These are phyloP conservation scores for Passer montanus DNA, from an alignment of 2,113 vertebrate species.

Conservation along the genomic window DNA sequence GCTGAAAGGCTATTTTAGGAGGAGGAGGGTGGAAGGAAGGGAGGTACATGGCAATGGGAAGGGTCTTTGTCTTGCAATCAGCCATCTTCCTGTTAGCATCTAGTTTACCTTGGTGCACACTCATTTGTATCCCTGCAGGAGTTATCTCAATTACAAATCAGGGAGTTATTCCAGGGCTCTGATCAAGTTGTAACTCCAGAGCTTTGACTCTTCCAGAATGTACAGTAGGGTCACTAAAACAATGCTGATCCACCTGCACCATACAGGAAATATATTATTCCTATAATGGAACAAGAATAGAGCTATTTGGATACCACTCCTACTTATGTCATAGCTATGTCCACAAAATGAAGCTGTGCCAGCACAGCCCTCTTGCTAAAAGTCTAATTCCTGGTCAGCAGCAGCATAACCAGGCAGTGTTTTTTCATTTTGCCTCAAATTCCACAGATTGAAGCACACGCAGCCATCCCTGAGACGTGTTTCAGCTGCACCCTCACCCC, in stretches of 20 bases:
- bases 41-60: slow-evolving; percentile 33
- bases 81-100: slow-evolving; percentile 53
- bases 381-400: not conserved
- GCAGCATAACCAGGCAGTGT: not conserved
- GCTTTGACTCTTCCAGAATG: not conserved
- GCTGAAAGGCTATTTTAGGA: slow-evolving; percentile 30
- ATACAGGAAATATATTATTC: not conserved
- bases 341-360: not conserved
- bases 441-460: not conserved
- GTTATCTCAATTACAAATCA: not conserved
- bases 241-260: not conserved
- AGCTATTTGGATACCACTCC: not conserved
- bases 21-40: slow-evolving; percentile 60
- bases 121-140: not conserved
- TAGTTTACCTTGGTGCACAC: not conserved
- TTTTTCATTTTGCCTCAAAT: not conserved
- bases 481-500: not conserved
- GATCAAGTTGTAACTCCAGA: not conserved
- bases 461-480: not conserved
- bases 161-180: not conserved
- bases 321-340: not conserved
- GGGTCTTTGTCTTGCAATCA: slow-evolving; percentile 56
- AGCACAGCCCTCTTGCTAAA: not conserved
- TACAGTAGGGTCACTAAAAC: not conserved
- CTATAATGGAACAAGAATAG: not conserved